Conservation (phyloP, 2,888 invertebrate genomes). For the Lycophotia porphyrea region DNA sequence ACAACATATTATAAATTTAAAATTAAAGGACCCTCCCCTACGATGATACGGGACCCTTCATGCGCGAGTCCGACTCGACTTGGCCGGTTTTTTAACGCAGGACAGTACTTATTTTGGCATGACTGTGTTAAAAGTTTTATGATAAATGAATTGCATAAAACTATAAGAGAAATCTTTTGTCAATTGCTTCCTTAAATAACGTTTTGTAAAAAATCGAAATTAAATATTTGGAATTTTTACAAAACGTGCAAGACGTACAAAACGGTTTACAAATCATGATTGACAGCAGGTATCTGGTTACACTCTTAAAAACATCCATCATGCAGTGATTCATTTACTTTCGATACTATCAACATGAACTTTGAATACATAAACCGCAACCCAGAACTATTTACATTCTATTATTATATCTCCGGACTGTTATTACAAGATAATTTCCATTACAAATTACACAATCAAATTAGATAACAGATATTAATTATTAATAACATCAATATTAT, state of each 20-base stretch:
- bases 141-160: too few relatives aligned
- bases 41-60: too few relatives aligned
- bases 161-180: not conserved
- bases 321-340: not conserved
- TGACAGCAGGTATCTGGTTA: not conserved
- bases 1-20: too few relatives aligned
- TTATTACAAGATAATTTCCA: constrained; percentile 28
- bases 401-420: constrained; percentile 5
- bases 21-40: too few relatives aligned
- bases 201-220: not conserved
- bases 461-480: constrained; percentile 24
- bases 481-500: constrained; percentile 22
- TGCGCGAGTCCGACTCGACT: too few relatives aligned
- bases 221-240: too few relatives aligned
- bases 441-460: constrained; percentile 51
- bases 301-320: not conserved
- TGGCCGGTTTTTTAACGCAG: too few relatives aligned
- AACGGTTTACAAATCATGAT: too few relatives aligned
- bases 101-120: too few relatives aligned
- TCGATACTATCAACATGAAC: constrained; percentile 23
- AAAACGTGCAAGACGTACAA: too few relatives aligned
- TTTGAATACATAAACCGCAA: not conserved
- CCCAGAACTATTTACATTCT: constrained; percentile 15
- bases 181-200: too few relatives aligned
- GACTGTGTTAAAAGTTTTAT: too few relatives aligned